Percentiles rank a stretch among this genome's conserved stretches.
Conservation (phyloP, 2,888 invertebrate genomes). For the Ceraclea dissimilis region DNA sequence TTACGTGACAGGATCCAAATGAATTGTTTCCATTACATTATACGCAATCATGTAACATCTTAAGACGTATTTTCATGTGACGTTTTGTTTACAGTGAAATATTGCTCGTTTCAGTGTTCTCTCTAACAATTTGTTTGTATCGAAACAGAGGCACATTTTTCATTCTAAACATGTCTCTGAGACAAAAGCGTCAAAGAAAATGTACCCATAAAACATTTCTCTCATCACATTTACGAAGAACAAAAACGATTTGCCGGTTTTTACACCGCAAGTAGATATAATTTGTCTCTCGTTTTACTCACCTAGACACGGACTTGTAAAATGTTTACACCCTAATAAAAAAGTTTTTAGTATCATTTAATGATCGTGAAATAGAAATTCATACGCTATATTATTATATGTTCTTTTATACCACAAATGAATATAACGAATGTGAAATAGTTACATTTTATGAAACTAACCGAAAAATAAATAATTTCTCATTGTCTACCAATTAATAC, state of each 20-base stretch:
- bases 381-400: too few species aligned
- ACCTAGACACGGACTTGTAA: too few species aligned
- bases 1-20: too few species aligned
- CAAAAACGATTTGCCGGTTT: slow-evolving; percentile 6
- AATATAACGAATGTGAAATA: too few species aligned
- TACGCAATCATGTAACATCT: slow-evolving; percentile 1
- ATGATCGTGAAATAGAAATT: neutral
- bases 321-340: too few species aligned
- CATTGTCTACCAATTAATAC: too few species aligned
- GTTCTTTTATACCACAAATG: too few species aligned
- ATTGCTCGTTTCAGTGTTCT: slow-evolving; percentile 4
- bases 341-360: neutral
- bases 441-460: too few species aligned
- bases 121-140: slow-evolving; percentile 10
- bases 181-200: slow-evolving; percentile 15
- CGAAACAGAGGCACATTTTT: slow-evolving; percentile 9
- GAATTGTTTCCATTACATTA: neutral
- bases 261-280: neutral
- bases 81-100: slow-evolving; percentile 9
- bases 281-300: neutral
- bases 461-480: too few species aligned
- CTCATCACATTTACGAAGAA: slow-evolving; percentile 11
- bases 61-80: slow-evolving; percentile 8
- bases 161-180: slow-evolving; percentile 8
- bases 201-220: slow-evolving; percentile 11